Evolutionary conservation across 2,888 invertebrate species (phyloP).

Genomic region (Labia minor): DNA sequence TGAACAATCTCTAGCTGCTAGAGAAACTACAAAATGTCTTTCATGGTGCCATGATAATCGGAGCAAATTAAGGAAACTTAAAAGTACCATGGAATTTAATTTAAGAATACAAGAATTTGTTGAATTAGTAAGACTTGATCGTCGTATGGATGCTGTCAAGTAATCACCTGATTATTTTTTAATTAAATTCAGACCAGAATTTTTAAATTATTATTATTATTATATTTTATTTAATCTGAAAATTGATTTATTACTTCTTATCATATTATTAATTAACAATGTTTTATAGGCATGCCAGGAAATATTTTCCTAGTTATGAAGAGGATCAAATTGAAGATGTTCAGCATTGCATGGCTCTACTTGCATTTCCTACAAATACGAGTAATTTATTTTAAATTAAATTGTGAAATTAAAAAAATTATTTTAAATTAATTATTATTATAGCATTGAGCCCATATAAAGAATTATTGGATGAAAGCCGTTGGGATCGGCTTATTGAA

Average conservation of each 20-base stretch:
- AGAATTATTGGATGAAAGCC: conserved; percentile 39
- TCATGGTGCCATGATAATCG: conserved; percentile 96
- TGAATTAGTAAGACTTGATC: conserved; percentile 78
- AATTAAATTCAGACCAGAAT: too few relatives aligned
- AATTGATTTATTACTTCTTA: not conserved
- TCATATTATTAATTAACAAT: too few relatives aligned
- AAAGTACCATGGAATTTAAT: conserved; percentile 92
- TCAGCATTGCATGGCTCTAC: conserved; percentile 88
- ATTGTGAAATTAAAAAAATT: too few relatives aligned
- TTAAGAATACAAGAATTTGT: conserved; percentile 89
- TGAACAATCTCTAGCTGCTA: conserved; percentile 69
- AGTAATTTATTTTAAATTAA: conserved; percentile 39
- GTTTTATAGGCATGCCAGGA: conserved; percentile 68
- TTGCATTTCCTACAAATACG: conserved; percentile 82
- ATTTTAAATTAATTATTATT: too few relatives aligned
- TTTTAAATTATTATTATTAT: not conserved
- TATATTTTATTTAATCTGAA: not conserved
- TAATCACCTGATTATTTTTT: conserved; percentile 28
- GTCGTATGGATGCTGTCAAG: conserved; percentile 79
- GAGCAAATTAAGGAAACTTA: conserved; percentile 84
- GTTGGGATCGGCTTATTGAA: conserved; percentile 74
- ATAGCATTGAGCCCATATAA: conserved; percentile 35
- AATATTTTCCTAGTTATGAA: conserved; percentile 79
- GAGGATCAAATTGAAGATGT: conserved; percentile 78
- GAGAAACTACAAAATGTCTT: conserved; percentile 79